phyloP scores from a whole-genome alignment of 2,113 vertebrate species.

The Salminus brasiliensis region DNA sequence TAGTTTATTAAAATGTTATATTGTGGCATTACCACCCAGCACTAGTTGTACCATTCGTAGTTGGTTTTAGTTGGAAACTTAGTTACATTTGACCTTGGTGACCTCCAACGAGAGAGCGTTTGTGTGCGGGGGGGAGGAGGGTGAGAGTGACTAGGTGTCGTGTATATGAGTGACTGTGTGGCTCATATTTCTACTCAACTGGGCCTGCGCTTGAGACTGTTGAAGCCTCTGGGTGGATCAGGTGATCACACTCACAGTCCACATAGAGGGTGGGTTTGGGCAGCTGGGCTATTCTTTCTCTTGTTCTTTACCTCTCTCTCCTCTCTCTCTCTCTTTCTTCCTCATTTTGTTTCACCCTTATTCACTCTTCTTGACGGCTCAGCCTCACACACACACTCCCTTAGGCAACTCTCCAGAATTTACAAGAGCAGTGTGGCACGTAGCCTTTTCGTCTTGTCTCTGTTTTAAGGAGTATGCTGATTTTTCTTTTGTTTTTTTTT shows the following conservation, averaged over 20 bases:
- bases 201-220: background rate
- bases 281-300: background rate
- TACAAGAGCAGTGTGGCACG: background rate
- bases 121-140: background rate
- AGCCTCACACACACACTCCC: background rate
- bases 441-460: background rate
- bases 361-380: background rate
- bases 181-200: background rate
- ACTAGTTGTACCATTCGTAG: no score
- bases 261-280: background rate
- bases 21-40: no score
- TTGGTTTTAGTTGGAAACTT: no score
- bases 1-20: no score
- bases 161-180: background rate
- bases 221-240: background rate
- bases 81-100: background rate
- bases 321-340: background rate
- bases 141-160: no score
- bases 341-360: background rate
- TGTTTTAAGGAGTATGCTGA: background rate
- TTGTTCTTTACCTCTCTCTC: background rate
- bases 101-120: background rate
- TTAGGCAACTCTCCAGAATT: conserved; percentile 37
- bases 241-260: background rate
- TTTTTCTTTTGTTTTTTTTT: background rate